Evolutionary conservation across 2,113 vertebrate genomes (phyloP), one percentile per base, ranked within the genome.

Genomic region (Macrotus californicus): DNA sequence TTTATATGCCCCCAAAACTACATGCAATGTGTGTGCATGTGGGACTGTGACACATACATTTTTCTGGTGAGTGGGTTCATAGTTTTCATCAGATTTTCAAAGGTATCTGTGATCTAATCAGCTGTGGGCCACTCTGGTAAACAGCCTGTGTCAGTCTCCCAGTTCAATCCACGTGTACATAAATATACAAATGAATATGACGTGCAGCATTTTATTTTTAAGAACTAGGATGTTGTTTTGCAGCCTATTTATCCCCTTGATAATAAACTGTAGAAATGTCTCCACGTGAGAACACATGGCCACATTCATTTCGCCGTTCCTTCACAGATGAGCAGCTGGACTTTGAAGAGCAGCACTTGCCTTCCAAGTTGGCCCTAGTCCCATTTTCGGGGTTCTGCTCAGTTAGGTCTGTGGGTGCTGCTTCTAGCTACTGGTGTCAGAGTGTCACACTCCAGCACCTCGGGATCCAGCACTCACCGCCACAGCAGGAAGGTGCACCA

Each of bases 371-470:
- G 8, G 39, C 29, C n/a, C 2, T 6, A 2, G 34, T 48, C 34
- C 9, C n/a, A 54, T 43, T 48, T 26, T 26, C 2, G 34, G 1
- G 69, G 3, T 43, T 36, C 79, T 11, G 7, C 75, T 77, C 59
- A 59, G 36, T 36, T 14, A 34, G 29, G 80, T 34, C 7, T 15
- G 1, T 0, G 0, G 21, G 5, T 6, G n/a, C 22, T 79, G 10
- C 5, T 26, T 59, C 69, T 46, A 26, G 15, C 43, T 43, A 3
- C 67, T 12, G 26, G 39, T 43, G n/a, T 72, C 22, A 26, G 3
- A 64, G 61, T 5, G 13, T 7, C n/a, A 16, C n/a, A 29, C 21
- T 24, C 4, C 26, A 13, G 59, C 21, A 41, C 12, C 0, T 0
- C 1, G 43, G 36, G 52, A 19, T 46, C 36, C 12, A 22, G 43